A percentile compares a stretch with the other conserved stretches of the same genome.
Conservation (phyloP, 2,797 vertebrate species). For the Dermochelys coriacea region DNA sequence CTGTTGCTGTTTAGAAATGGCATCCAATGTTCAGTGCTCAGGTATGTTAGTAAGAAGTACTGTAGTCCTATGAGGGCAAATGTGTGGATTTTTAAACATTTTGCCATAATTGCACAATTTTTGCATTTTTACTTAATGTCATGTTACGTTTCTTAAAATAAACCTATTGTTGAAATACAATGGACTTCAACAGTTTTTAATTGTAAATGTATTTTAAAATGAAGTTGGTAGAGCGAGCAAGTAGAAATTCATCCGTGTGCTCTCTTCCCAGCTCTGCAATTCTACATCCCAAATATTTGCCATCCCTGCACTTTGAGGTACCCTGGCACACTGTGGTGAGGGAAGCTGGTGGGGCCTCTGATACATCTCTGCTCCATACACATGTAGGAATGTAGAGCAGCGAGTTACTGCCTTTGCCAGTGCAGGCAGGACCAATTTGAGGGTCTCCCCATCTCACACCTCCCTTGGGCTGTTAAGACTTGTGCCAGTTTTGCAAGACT, state of each 20-base stretch:
- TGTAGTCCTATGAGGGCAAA: conserved; percentile 85
- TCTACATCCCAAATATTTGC: not conserved
- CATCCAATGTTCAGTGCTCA: conserved; percentile 85
- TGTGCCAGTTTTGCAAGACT: not conserved
- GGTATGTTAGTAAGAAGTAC: conserved; percentile 87
- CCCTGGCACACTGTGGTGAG: not conserved
- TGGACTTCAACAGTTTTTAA: conserved; percentile 20
- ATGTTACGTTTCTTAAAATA: conserved; percentile 87
- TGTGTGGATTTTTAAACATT: conserved; percentile 85
- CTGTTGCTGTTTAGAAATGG: conserved; percentile 75
- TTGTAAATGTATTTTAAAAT: not conserved
- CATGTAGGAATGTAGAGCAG: not conserved
- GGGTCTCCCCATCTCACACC: not conserved
- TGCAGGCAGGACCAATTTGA: rapidly evolving
- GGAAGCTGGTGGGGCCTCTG: not conserved
- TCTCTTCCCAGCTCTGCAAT: not conserved
- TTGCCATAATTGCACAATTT: conserved; percentile 87
- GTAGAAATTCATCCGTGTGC: not conserved
- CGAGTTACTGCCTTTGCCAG: not conserved
- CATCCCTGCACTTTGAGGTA: not conserved
- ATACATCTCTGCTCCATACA: not conserved
- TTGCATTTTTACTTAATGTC: conserved; percentile 86
- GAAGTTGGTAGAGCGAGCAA: not conserved
- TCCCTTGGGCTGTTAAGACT: not conserved
- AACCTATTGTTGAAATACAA: conserved; percentile 81